Base-by-base conservation (phyloP, 2,888 invertebrate genomes). In the Rhagonycha fulva region DNA sequence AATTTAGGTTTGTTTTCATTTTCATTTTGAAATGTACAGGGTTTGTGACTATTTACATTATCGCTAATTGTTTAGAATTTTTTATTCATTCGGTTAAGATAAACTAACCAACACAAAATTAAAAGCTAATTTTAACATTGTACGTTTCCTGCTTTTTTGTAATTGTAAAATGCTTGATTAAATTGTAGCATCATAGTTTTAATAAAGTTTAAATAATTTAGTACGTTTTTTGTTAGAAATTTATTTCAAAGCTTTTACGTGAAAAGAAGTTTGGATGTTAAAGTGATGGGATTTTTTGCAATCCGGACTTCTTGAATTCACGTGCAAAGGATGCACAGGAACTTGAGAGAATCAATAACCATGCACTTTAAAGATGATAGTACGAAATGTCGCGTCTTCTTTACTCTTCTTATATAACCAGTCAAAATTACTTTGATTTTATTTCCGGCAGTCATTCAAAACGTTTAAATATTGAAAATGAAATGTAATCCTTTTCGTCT, bases 331-430 rank as follows among this genome's bases (percentile, higher is more conserved):
- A 83, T 84, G 84, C 83, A 84, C 82, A 82, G 77, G 79, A 79
- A 80, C 82, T 78, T 66, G 81, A 80, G 79, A 81, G 83, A 86
- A 86, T 86, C 86, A 86, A 86, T 86, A 86, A 85, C 82, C 63
- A 81, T 84, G 86, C 85, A 85, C 81, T 85, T 86, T 86, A 86
- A 86, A 86, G 86, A 84, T 82, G 86, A 86, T 86, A 84, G 82
- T 79, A 83, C 84, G 76, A 81, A 79, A 80, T 67, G 62, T 66
- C 62, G 69, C 70, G 71, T 47, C 70, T 72, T 72, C 75, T 72
- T 72, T 70, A 19, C 76, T 72, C 70, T 70, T 74, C 76, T 68
- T 71, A 75, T 72, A 75, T 67, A 24, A 60, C 68, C 19, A n/a
- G 4, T 24, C 23, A 66, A 66, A 24, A 12, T 66, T 66, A 47